Conservation (phyloP, 2,113 vertebrate species). For the Pelobates fuscus region DNA sequence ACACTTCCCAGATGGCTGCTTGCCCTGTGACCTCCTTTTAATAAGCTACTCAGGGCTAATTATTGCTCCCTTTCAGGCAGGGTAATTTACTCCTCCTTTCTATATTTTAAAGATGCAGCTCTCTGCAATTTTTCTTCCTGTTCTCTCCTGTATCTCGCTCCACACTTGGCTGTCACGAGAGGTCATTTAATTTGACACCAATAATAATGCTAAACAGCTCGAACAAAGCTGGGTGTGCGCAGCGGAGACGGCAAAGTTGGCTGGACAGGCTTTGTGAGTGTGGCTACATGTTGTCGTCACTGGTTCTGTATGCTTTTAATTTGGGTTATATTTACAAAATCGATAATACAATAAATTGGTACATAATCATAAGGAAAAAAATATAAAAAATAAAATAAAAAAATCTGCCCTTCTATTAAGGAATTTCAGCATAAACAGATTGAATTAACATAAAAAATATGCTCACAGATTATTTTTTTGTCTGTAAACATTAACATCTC, state of each 20-base stretch:
- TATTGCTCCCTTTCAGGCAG: constrained; percentile 79
- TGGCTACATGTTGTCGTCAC: too few species aligned
- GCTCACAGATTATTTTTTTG: too few species aligned
- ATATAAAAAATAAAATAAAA: too few species aligned
- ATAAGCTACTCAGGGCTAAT: constrained; percentile 85
- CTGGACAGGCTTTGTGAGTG: too few species aligned
- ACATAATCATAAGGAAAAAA: too few species aligned
- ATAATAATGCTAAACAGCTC: constrained; percentile 46
- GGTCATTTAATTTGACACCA: constrained; percentile 49
- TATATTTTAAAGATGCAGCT: constrained; percentile 51
- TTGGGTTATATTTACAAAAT: too few species aligned
- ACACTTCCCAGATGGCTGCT: constrained; percentile 82
- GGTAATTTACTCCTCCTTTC: constrained; percentile 83
- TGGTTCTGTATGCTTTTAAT: too few species aligned
- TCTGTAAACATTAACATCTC: too few species aligned
- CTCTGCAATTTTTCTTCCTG: constrained; percentile 25
- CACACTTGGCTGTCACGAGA: constrained; percentile 22
- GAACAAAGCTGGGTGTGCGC: neutral
- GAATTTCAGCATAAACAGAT: too few species aligned
- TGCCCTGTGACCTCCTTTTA: constrained; percentile 83
- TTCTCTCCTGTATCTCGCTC: constrained; percentile 4
- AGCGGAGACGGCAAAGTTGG: neutral
- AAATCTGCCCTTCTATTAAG: too few species aligned
- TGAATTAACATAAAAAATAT: too few species aligned
- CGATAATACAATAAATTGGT: too few species aligned